Evolutionary conservation across 2,797 vertebrate species (phyloP).

Genomic region (Octomys mimax): DNA sequence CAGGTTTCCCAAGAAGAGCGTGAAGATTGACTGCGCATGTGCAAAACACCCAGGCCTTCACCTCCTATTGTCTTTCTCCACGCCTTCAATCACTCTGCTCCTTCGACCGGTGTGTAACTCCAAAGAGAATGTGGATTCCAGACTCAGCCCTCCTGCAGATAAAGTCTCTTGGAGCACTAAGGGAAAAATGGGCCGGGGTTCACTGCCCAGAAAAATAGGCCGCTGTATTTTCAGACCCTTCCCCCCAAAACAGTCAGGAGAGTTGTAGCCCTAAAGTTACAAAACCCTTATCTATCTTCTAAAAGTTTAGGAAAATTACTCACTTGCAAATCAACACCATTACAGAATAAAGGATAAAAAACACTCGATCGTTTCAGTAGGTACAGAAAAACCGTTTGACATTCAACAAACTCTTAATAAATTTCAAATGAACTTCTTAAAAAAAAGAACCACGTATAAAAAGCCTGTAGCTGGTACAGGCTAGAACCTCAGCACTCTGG

Average conservation of each 20-base stretch:
- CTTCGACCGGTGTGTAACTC: neutral
- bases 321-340: slow-evolving; percentile 44
- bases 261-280: slow-evolving; percentile 39
- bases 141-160: neutral
- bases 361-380: neutral
- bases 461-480: neutral
- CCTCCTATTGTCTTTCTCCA: neutral
- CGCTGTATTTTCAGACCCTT: slow-evolving; percentile 29
- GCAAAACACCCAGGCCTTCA: neutral
- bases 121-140: neutral
- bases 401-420: slow-evolving; percentile 36
- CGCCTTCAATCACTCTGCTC: neutral
- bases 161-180: neutral
- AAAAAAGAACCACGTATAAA: neutral
- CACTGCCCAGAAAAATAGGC: neutral
- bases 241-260: slow-evolving; percentile 22
- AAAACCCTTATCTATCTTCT: slow-evolving; percentile 52
- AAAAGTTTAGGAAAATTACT: slow-evolving; percentile 47
- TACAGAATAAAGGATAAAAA: slow-evolving; percentile 52
- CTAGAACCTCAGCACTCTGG: neutral
- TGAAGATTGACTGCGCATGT: neutral
- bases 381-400: neutral
- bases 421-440: neutral
- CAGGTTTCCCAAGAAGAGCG: neutral
- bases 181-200: neutral